Conservation (phyloP, 2,113 vertebrate species). For the Rutilus rutilus region DNA sequence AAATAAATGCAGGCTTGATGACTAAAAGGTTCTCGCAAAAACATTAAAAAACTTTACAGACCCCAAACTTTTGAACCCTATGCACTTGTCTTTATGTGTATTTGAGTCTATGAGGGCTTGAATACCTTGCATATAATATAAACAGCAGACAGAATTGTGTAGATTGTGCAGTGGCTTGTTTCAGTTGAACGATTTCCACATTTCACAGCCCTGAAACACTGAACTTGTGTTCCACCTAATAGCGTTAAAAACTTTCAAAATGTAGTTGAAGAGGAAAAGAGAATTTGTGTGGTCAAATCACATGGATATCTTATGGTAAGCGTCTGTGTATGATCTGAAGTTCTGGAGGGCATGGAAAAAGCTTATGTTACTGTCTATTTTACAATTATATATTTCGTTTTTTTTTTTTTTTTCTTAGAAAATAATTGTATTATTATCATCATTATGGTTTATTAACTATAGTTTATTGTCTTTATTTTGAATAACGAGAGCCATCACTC, state of each 20-base stretch:
- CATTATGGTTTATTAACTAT: slow-evolving; percentile 64
- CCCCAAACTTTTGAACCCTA: not conserved
- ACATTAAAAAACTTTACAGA: not conserved
- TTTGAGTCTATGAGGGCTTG: not conserved
- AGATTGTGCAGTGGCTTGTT: not conserved
- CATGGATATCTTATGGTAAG: slow-evolving; percentile 30
- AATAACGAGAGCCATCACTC: slow-evolving; percentile 70
- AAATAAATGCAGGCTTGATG: not conserved
- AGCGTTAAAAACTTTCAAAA: not conserved
- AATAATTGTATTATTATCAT: slow-evolving; percentile 67
- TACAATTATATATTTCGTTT: slow-evolving; percentile 66
- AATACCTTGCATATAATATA: not conserved
- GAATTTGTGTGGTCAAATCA: not conserved
- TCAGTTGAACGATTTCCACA: not conserved
- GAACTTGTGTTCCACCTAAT: not conserved
- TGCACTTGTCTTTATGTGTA: no score
- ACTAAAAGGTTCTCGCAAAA: not conserved
- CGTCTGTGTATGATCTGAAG: slow-evolving; percentile 24
- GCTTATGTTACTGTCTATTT: slow-evolving; percentile 56
- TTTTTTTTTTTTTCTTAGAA: slow-evolving; percentile 63
- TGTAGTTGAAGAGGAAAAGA: not conserved
- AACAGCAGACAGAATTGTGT: not conserved
- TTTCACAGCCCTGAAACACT: not conserved
- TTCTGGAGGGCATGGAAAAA: slow-evolving; percentile 46
- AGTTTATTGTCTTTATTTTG: slow-evolving; percentile 65